Evolutionary conservation across 2,113 vertebrate genomes (phyloP), one percentile per base, ranked within the genome.

Genomic region (Pardalotus punctatus): DNA sequence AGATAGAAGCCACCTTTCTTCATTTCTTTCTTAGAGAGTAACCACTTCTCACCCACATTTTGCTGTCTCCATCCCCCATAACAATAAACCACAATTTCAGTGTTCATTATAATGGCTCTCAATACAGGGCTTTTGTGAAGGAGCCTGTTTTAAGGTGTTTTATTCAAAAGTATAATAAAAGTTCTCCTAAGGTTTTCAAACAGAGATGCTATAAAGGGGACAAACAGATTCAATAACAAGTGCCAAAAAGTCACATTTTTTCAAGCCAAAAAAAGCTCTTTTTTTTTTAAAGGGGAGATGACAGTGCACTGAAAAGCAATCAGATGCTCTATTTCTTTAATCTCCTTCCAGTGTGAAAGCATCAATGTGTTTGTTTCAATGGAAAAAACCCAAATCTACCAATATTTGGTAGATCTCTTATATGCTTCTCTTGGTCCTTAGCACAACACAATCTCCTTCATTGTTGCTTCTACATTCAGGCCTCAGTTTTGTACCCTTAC

Each of bases 131-230:
- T 3, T 0, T 60, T 88, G 53, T 36, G 56, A 94, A 85, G 20
- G 43, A 88, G 28, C 31, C 51, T 92, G 36, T 74, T 94, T 67
- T 74, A 79, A 93, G 67, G 48, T 90, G 67, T 60, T 92, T 86
- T 92, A 90, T 83, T 81, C 81, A 81, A 81, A 94, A 51, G n/a
- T 77, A 36, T 56, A 95, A 81, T 54, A 94, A 91, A 85, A 25
- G 11, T 50, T 4, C 8, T 70, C 23, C 64, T 36, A 48, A 94
- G 53, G 16, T 60, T 90, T 94, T 88, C n/a, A 54, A 64, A 77
- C 60, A 85, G 65, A 82, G 62, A n/a, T 13, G 13, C 22, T 70
- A 62, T 72, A 93, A 96, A 92, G 33, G 14, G 90, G 43, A 88
- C 22, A 91, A 87, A 82, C 0, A 0, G 77, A 94, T 76, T 79